phyloP scores from a whole-genome alignment of 2,113 vertebrate genomes.

The Melanostigma gelatinosum region DNA sequence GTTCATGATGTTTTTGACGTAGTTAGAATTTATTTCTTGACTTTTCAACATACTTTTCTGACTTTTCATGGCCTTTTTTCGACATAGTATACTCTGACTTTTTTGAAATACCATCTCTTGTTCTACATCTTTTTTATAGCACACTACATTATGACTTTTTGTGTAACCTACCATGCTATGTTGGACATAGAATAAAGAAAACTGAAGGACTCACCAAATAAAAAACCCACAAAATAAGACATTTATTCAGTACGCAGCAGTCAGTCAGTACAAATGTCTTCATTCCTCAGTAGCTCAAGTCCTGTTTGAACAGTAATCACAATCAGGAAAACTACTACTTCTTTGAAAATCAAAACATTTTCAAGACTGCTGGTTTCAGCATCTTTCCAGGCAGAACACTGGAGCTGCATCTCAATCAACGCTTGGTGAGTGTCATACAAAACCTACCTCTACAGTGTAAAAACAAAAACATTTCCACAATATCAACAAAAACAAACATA shows the following conservation, averaged over 20 bases:
- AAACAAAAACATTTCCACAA: slow-evolving; percentile 39
- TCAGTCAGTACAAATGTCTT: slow-evolving; percentile 65
- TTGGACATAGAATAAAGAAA: not conserved
- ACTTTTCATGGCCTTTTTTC: no score
- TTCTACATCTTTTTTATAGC: not conserved
- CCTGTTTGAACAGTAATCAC: slow-evolving; percentile 52
- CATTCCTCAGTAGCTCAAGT: slow-evolving; percentile 61
- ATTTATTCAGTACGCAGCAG: slow-evolving; percentile 81
- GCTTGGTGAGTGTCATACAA: slow-evolving; percentile 40
- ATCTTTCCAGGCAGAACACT: slow-evolving; percentile 21
- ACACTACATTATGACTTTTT: not conserved
- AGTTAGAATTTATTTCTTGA: no score
- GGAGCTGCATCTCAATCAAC: slow-evolving; percentile 24
- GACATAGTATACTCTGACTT: not conserved
- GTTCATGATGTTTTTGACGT: no score
- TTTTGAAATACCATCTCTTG: not conserved
- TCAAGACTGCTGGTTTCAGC: not conserved
- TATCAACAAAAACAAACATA: slow-evolving; percentile 10
- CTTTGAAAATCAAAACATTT: slow-evolving; percentile 21
- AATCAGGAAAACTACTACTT: slow-evolving; percentile 34
- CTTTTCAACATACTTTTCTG: no score
- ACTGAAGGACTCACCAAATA: not conserved
- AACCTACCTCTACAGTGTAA: slow-evolving; percentile 54
- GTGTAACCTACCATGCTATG: not conserved
- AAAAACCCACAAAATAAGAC: slow-evolving; percentile 62